Conservation (phyloP, 2,888 invertebrate genomes). For the Drosophila fulvimacula region DNA sequence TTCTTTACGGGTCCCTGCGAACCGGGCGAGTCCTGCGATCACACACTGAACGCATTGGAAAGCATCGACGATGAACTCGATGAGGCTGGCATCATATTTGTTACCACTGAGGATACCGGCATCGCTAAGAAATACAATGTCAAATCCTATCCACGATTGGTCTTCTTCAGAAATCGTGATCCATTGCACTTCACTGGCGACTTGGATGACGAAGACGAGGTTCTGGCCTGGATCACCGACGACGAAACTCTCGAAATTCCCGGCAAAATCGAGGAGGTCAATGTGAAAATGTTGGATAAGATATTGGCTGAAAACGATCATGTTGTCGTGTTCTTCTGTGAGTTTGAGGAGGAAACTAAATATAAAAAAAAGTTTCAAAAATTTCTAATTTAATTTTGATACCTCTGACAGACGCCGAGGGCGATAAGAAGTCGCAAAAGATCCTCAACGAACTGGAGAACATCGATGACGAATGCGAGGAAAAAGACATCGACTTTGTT, state of each 20-base stretch:
- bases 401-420: constrained; percentile 90
- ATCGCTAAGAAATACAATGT: constrained; percentile 94
- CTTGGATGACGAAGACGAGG: constrained; percentile 95
- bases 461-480: constrained; percentile 96
- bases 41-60: constrained; percentile 93
- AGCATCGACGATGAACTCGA: constrained; percentile 97
- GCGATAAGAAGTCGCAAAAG: constrained; percentile 94
- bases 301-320: constrained; percentile 94
- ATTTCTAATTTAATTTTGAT: not conserved
- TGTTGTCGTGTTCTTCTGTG: constrained; percentile 96
- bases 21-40: constrained; percentile 94
- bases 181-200: constrained; percentile 93
- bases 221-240: constrained; percentile 95
- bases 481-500: constrained; percentile 95
- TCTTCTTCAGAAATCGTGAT: constrained; percentile 96
- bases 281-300: constrained; percentile 95
- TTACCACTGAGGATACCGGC: constrained; percentile 93
- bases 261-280: constrained; percentile 96
- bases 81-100: constrained; percentile 96
- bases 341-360: constrained; percentile 82
- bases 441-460: constrained; percentile 95
- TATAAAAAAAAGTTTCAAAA: too few relatives aligned
- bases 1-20: constrained; percentile 96
- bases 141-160: constrained; percentile 93
- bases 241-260: constrained; percentile 96